phyloP scores from a whole-genome alignment of 2,797 vertebrate species.

The Rhincodon typus region DNA sequence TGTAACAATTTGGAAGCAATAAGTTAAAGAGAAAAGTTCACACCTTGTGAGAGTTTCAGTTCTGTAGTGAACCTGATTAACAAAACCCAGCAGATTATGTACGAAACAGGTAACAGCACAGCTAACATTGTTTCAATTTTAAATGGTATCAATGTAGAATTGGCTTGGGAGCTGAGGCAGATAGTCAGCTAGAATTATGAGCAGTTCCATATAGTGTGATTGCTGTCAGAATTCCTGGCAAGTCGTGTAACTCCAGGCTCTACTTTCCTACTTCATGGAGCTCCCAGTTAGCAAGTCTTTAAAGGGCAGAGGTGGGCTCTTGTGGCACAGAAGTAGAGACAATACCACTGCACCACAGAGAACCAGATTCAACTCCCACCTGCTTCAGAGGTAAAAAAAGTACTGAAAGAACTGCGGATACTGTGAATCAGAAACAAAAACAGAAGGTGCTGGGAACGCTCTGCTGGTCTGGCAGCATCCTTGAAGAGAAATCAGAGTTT shows the following conservation, averaged over 20 bases:
- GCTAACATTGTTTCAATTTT: not conserved
- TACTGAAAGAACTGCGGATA: too few relatives aligned
- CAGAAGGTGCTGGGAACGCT: too few relatives aligned
- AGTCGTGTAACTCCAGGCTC: not conserved
- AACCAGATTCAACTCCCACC: too few relatives aligned
- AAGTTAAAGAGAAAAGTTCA: not conserved
- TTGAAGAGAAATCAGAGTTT: too few relatives aligned
- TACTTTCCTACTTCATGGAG: not conserved
- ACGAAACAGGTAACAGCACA: not conserved
- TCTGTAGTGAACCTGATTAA: not conserved
- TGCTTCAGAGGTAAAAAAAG: too few relatives aligned
- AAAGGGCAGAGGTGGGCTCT: not conserved
- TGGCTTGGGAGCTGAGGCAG: not conserved
- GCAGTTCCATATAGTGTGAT: not conserved
- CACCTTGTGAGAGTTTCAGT: not conserved
- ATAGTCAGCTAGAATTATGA: not conserved
- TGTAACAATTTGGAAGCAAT: not conserved
- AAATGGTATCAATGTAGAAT: not conserved
- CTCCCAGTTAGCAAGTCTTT: not conserved
- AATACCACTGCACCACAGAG: too few relatives aligned
- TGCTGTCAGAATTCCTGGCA: not conserved
- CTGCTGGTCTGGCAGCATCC: too few relatives aligned
- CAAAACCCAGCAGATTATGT: not conserved
- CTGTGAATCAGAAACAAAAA: too few relatives aligned
- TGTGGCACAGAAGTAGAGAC: too few relatives aligned